These are phyloP conservation scores for Bactericera cockerelli DNA, from an alignment of 1,140 invertebrate genomes.

Conservation along the genomic window DNA sequence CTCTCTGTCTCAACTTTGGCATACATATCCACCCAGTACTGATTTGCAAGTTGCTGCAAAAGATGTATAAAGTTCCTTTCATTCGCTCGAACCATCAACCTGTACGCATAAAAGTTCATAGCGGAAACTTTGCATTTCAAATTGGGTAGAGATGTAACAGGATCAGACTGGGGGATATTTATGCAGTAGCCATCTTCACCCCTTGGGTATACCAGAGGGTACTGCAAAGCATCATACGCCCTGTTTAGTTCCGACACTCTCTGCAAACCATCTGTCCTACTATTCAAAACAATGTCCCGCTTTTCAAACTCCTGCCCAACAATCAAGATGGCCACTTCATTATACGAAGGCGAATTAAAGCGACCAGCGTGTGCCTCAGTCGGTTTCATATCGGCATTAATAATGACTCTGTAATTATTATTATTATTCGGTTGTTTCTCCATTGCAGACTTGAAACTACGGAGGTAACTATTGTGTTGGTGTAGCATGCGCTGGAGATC, in stretches of 20 bases:
- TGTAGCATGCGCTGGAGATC: constrained; percentile 28
- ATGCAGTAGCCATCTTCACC: constrained; percentile 33
- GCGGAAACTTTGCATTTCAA: constrained; percentile 23
- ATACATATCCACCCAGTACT: constrained; percentile 36
- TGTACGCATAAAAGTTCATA: constrained; percentile 25
- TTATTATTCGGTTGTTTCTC: constrained; percentile 24
- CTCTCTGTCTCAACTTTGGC: constrained; percentile 34
- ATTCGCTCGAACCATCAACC: constrained; percentile 24
- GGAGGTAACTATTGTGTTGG: constrained; percentile 25
- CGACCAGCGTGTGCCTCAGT: constrained; percentile 21
- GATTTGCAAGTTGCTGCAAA: too few relatives aligned
- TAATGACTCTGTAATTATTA: constrained; percentile 19
- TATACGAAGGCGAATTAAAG: constrained; percentile 23
- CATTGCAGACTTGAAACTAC: constrained; percentile 27
- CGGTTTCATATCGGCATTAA: constrained; percentile 24
- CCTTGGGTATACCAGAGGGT: constrained; percentile 32
- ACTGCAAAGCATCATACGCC: constrained; percentile 34
- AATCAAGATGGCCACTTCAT: constrained; percentile 24
- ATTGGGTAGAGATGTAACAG: not conserved
- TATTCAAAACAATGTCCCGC: too few relatives aligned
- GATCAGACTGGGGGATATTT: constrained; percentile 24
- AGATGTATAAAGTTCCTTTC: too few relatives aligned
- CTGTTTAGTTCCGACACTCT: constrained; percentile 31
- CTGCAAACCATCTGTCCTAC: constrained; percentile 21
- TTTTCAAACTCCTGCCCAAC: too few relatives aligned